Evolutionary conservation across 64 coral and sea anemone species (phyloP), one percentile per base, ranked within the genome.

Genomic region (Pocillopora damicornis): DNA sequence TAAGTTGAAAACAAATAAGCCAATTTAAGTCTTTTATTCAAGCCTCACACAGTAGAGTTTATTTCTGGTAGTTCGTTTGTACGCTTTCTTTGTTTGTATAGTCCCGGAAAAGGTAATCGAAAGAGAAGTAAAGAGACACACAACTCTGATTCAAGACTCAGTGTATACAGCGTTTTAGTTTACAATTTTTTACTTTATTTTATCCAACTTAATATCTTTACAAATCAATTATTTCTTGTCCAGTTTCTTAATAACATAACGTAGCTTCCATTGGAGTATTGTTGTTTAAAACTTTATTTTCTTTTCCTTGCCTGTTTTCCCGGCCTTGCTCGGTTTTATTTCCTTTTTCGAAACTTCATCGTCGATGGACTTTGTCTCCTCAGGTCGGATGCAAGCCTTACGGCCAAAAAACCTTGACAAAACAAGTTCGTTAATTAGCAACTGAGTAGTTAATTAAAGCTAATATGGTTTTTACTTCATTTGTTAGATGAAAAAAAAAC

Each of bases 401-500:
- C 76, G 87, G 37, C 87, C 87, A 57, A 89, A 79, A 60, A 89
- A 89, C 61, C 87, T 89, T 34, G 23, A 30, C 58, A 69, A 5
- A 86, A 13, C 36, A 72, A 66, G 13, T 5, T 22, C 2, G 17
- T 5, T 74, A 13, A 74, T 66, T 13, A 35, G 25, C 35, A 15
- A n/a, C 3, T 73, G 2, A 68, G 20, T 5, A 0, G 22, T 63
- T 59, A 1, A 64, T 6, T n/a, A 63, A 35, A 82, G 4, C 26
- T 59, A 3, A 82, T n/a, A 45, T 58, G 60, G 9, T 30, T 25
- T 35, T 64, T 56, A 37, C 51, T 60, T 16, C 59, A 35, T 1
- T 22, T 23, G 25, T 1, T 71, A 71, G 67, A 71, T 71, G 4
- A 9, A 15, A 15, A 82, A 82, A 45, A 30, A 30, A 30, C 30